Evolutionary conservation across 2,113 vertebrate species (phyloP), one percentile per base, ranked within the genome.

Genomic region (Crotalus helleri): DNA sequence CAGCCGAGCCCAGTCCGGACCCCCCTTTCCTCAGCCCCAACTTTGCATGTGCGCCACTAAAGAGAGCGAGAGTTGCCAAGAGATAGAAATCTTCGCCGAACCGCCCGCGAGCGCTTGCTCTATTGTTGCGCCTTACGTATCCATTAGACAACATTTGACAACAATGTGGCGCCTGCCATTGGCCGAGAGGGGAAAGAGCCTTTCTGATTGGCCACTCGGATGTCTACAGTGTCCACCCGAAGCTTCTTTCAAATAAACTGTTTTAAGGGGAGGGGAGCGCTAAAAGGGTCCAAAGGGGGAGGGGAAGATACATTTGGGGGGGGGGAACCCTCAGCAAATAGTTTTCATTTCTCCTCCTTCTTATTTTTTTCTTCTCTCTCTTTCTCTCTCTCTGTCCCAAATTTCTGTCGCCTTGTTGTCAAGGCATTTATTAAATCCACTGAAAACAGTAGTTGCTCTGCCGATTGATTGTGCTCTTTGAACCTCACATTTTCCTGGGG

Each of bases 151-250:
- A 98, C 97, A 98, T 98, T 98, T 98, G 98, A 99, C 98, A 99
- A 99, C 99, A 99, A 99, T 99, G 99, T 99, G 98, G 98, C 98
- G 98, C 95, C 98, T 98, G 98, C 98, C 97, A 99, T 99, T 99
- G 99, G 99, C 98, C 98, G 98, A 94, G 96, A 96, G 97, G 97
- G 97, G 97, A 96, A 98, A 97, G 97, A 97, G 96, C 97, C 97
- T 74, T 97, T 98, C 98, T 98, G 98, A 99, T 99, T 99, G 99
- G 99, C 98, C 98, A 96, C 96, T 93, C 95, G 94, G 95, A 96
- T 97, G 98, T 97, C 98, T 97, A 98, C 98, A 97, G 98, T 98
- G 98, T 98, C 98, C 97, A 98, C 98, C 98, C 98, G 97, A 96
- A 96, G 96, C 97, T 96, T 96, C 98, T 96, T 97, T 97, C 96